Conservation (phyloP, 2,113 vertebrate genomes). For the Salvator merianae region DNA sequence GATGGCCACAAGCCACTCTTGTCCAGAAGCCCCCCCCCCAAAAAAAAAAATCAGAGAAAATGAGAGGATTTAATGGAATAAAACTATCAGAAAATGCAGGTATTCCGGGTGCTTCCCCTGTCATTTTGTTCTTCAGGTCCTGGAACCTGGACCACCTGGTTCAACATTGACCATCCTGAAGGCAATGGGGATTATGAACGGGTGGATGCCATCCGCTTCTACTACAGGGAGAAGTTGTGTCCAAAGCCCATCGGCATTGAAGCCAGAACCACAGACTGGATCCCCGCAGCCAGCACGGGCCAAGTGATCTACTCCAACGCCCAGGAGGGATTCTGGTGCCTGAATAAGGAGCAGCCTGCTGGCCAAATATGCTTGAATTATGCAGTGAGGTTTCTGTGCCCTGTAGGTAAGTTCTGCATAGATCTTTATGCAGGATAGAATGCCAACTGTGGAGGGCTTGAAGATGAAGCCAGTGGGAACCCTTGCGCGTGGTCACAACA, state of each 20-base stretch:
- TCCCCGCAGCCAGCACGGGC: slow-evolving; percentile 78
- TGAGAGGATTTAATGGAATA: neutral
- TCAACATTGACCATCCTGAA: slow-evolving; percentile 89
- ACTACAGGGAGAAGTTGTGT: slow-evolving; percentile 83
- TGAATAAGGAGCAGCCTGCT: slow-evolving; percentile 83
- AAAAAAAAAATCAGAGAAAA: neutral
- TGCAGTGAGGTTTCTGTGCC: slow-evolving; percentile 82
- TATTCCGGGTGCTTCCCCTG: neutral
- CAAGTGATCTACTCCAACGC: slow-evolving; percentile 82
- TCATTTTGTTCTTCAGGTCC: slow-evolving; percentile 66
- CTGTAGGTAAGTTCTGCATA: slow-evolving; percentile 71
- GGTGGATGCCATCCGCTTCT: slow-evolving; percentile 87
- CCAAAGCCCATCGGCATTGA: slow-evolving; percentile 77
- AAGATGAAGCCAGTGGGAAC: no score
- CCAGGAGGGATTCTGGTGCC: slow-evolving; percentile 87
- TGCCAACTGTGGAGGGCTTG: no score
- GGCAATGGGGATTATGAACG: slow-evolving; percentile 88
- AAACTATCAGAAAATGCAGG: no score
- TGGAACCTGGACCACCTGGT: slow-evolving; percentile 89
- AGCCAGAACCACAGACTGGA: slow-evolving; percentile 87
- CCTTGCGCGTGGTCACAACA: no score
- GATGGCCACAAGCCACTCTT: no score
- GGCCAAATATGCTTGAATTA: slow-evolving; percentile 85
- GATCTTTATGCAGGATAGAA: neutral
- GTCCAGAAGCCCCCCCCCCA: no score